Percentiles rank a stretch among this genome's conserved stretches.
Evolutionary conservation across 2,113 vertebrate genomes (phyloP).

Genomic region (Dromaius novaehollandiae): DNA sequence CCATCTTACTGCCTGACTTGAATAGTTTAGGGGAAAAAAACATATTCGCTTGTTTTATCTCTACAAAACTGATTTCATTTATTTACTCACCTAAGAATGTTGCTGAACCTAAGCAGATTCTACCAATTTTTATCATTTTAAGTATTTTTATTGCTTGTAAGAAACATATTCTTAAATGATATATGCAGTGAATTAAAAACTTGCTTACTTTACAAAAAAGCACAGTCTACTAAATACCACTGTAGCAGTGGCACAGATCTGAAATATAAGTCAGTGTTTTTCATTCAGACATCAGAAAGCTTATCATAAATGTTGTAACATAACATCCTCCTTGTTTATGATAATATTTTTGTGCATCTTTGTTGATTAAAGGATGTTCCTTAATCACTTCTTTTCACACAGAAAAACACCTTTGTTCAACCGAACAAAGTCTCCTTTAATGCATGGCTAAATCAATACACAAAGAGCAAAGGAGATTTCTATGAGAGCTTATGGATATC

Average conservation of each 20-base stretch:
- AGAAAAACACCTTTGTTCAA: background rate
- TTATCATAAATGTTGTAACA: background rate
- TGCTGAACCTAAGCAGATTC: constrained; percentile 46
- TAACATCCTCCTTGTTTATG: background rate
- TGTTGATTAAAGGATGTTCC: background rate
- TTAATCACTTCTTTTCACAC: background rate
- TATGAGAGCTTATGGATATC: background rate
- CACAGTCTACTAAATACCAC: background rate
- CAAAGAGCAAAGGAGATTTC: background rate
- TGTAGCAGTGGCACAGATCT: background rate
- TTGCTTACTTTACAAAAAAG: constrained; percentile 18
- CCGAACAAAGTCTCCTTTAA: background rate
- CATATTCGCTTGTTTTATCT: background rate
- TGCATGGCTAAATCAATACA: constrained; percentile 17
- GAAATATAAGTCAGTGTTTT: background rate
- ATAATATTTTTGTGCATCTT: background rate
- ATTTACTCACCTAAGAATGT: constrained; percentile 36
- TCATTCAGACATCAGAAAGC: background rate
- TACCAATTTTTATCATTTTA: constrained; percentile 31
- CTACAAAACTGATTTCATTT: background rate
- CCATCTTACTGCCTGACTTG: background rate
- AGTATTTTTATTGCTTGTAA: background rate
- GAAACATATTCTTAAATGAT: constrained; percentile 21
- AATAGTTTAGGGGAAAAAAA: background rate
- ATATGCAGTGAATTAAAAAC: constrained; percentile 12